Conservation (phyloP, 1,140 invertebrate species). For the Tetramorium parvispinum region DNA sequence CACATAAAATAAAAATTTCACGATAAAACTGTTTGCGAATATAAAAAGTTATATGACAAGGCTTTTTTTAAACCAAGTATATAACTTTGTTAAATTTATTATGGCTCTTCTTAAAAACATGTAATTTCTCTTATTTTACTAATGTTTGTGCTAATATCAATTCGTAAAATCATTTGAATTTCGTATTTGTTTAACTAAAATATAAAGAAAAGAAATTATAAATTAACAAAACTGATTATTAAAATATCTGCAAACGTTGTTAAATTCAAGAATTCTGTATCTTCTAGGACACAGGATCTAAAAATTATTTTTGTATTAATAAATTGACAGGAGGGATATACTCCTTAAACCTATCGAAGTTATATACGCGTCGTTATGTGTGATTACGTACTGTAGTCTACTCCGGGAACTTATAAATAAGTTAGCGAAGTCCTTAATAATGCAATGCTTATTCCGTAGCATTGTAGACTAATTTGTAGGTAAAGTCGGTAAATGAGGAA, state of each 20-base stretch:
- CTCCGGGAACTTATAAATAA: conserved; percentile 44
- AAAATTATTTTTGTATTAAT: conserved; percentile 1
- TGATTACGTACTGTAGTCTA: conserved; percentile 1
- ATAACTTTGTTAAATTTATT: neutral
- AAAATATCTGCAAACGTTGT: neutral
- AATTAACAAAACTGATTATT: neutral
- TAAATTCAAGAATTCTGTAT: no score
- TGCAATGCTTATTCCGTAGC: conserved; percentile 22
- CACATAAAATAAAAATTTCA: neutral
- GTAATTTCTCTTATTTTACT: neutral
- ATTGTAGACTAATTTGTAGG: conserved; percentile 24
- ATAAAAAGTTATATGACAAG: neutral
- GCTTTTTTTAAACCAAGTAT: neutral
- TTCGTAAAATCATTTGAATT: conserved; percentile 11
- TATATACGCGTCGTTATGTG: conserved; percentile 16
- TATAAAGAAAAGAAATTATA: neutral
- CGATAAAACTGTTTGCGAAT: neutral
- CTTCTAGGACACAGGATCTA: neutral
- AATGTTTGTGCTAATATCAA: neutral
- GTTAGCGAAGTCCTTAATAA: conserved; percentile 51
- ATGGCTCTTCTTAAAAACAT: neutral
- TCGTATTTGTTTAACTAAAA: neutral
- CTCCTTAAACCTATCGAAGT: conserved; percentile 10
- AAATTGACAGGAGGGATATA: neutral
- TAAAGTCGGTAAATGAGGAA: conserved; percentile 50